Evolutionary conservation across 2,797 vertebrate genomes (phyloP).

Genomic region (Pangasius krempfi): DNA sequence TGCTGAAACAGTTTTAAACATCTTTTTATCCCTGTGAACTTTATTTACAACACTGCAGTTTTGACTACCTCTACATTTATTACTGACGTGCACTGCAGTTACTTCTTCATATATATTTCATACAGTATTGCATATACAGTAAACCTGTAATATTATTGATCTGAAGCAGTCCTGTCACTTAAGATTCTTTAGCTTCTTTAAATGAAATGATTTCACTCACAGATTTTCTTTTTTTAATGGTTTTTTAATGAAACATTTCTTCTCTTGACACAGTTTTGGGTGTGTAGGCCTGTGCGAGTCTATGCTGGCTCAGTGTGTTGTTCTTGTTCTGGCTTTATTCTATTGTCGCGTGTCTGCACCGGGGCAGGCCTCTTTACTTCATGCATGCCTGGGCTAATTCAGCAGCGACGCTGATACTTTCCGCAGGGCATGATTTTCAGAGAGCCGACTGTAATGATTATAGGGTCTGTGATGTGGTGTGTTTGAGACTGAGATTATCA

Average conservation of each 20-base stretch:
- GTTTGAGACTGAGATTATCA: slow-evolving; percentile 28
- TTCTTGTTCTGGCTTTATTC: slow-evolving; percentile 30
- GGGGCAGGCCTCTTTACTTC: slow-evolving; percentile 73
- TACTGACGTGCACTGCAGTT: neutral
- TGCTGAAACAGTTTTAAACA: neutral
- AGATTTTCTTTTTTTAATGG: neutral
- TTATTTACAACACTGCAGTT: neutral
- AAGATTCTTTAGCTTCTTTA: neutral
- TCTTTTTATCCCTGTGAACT: neutral
- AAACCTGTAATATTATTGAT: slow-evolving; percentile 6
- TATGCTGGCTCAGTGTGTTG: slow-evolving; percentile 19
- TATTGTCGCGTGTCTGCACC: slow-evolving; percentile 45
- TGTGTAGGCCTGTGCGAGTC: neutral
- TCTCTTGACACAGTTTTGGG: neutral
- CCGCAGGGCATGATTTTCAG: slow-evolving; percentile 74
- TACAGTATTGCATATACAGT: neutral
- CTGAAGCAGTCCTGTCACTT: neutral
- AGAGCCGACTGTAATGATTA: slow-evolving; percentile 75
- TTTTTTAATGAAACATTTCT: neutral
- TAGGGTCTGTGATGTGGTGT: slow-evolving; percentile 63
- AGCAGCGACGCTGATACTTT: slow-evolving; percentile 61
- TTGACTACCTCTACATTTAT: neutral
- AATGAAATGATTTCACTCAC: neutral
- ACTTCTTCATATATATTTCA: neutral
- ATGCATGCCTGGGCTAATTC: slow-evolving; percentile 79